Conservation (phyloP, 2,797 vertebrate genomes). For the Avahi laniger region DNA sequence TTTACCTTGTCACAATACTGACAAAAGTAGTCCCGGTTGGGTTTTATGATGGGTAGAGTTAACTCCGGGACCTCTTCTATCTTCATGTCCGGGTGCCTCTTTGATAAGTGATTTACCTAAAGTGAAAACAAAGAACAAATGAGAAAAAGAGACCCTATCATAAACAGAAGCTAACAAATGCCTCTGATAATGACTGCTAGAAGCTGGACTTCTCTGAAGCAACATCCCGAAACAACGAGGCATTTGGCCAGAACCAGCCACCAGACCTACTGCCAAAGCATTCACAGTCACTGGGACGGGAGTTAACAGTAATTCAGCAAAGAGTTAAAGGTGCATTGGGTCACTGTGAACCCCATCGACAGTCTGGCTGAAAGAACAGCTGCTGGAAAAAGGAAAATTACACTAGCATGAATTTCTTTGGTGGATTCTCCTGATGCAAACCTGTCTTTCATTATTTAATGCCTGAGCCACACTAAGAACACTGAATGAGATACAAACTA, state of each 20-base stretch:
- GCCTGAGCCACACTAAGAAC: background rate
- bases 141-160: constrained; percentile 46
- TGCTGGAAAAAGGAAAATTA: background rate
- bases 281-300: background rate
- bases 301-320: background rate
- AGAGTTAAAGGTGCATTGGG: background rate
- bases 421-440: background rate
- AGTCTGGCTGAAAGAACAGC: constrained; percentile 5
- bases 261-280: background rate
- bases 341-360: background rate
- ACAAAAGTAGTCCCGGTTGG: constrained; percentile 99
- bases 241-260: background rate
- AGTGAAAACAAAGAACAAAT: constrained; percentile 24
- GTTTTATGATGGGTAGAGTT: constrained; percentile 98
- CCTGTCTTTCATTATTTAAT: background rate
- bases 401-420: background rate
- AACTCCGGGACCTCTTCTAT: constrained; percentile 98
- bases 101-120: constrained; percentile 99
- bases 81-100: constrained; percentile 98
- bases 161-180: constrained; percentile 27
- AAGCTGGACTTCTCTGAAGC: background rate
- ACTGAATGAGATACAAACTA: background rate
- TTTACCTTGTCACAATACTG: constrained; percentile 99
- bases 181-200: background rate
- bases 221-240: background rate